Evolutionary conservation across 1,140 invertebrate species (phyloP).

Genomic region (Drosophila obscura): DNA sequence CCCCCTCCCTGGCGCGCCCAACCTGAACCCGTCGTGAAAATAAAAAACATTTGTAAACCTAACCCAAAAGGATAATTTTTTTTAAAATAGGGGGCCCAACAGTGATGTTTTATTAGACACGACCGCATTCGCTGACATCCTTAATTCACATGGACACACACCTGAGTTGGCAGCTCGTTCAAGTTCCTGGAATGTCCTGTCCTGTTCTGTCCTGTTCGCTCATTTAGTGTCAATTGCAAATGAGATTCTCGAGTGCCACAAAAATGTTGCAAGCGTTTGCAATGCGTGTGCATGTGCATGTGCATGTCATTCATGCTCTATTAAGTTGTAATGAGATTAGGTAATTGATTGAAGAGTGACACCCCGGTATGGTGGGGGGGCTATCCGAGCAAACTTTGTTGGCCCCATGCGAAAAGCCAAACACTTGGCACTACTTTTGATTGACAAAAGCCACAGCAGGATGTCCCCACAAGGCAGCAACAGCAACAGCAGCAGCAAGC

Average conservation of each 20-base stretch:
- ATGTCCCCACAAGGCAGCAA: background rate
- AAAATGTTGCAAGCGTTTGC: conserved; percentile 26
- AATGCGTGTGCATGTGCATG: conserved; percentile 7
- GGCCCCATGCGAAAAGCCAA: conserved; percentile 35
- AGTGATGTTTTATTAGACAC: no score
- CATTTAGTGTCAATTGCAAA: conserved; percentile 11
- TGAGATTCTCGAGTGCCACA: conserved; percentile 19
- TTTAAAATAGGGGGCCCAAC: no score
- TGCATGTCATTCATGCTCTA: conserved; percentile 61
- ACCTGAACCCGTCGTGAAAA: no score
- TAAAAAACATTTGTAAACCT: no score
- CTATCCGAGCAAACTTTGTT: conserved; percentile 15
- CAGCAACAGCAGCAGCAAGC: background rate
- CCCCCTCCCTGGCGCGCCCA: no score
- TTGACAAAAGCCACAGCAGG: background rate
- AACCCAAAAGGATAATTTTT: no score
- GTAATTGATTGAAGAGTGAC: conserved; percentile 73
- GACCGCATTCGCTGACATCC: no score
- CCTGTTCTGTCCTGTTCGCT: background rate
- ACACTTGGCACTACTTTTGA: background rate
- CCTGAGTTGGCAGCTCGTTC: background rate
- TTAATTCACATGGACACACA: no score
- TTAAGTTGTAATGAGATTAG: conserved; percentile 80
- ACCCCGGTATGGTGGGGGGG: conserved; percentile 10
- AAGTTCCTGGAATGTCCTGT: background rate